Percentiles rank a stretch among this genome's conserved stretches.
phyloP scores from a whole-genome alignment of 2,113 vertebrate genomes.

The Acanthisitta chloris region DNA sequence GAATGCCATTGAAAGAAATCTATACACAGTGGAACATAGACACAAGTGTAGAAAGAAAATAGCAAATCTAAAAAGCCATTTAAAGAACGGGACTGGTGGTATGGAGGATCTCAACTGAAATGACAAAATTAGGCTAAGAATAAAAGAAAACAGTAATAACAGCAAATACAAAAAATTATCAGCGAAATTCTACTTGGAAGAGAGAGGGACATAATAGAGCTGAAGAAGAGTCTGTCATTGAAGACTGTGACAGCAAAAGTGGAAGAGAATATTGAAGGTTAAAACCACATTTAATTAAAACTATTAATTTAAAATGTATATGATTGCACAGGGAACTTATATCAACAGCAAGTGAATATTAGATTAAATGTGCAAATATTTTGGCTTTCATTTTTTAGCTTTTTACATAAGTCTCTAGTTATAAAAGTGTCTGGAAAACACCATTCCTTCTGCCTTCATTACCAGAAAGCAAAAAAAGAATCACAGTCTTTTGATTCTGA shows the following conservation, averaged over 20 bases:
- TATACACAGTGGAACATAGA: neutral
- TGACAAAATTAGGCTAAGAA: neutral
- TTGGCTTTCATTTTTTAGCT: neutral
- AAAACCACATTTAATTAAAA: neutral
- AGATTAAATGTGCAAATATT: neutral
- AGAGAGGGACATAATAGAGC: neutral
- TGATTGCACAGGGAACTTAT: neutral
- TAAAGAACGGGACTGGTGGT: neutral
- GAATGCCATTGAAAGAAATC: neutral
- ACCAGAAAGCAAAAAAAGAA: neutral
- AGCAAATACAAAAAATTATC: neutral
- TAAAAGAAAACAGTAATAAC: neutral
- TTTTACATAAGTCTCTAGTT: neutral
- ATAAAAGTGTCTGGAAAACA: neutral
- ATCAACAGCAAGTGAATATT: neutral
- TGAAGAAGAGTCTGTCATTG: neutral
- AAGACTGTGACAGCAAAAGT: neutral
- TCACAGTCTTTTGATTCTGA: neutral
- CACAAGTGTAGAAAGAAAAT: neutral
- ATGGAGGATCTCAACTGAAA: neutral
- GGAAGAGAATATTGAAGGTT: neutral
- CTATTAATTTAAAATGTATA: constrained; percentile 2
- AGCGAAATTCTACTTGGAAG: neutral
- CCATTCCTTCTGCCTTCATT: neutral
- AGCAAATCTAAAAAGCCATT: neutral